phyloP scores from a whole-genome alignment of 2,113 vertebrate species.

The Saguinus imperator region DNA sequence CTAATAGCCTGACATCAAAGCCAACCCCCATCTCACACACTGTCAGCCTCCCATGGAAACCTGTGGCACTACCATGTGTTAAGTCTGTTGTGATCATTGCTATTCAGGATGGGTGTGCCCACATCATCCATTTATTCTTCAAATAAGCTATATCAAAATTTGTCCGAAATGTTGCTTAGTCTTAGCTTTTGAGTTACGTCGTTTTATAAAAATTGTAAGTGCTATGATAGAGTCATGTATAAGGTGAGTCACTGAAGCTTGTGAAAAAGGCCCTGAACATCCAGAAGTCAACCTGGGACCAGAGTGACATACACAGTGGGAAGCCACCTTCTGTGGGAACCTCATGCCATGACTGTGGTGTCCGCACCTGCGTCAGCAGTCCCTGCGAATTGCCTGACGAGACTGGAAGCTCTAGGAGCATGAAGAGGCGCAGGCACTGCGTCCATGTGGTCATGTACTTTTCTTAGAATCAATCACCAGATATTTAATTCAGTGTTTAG shows the following conservation, averaged over 20 bases:
- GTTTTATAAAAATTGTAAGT: neutral
- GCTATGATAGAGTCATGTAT: neutral
- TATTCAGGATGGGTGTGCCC: fast-evolving
- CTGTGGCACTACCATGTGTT: fast-evolving
- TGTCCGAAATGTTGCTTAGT: neutral
- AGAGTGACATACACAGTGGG: fast-evolving
- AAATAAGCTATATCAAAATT: neutral
- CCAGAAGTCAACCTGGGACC: neutral
- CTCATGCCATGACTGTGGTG: fast-evolving
- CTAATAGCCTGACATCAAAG: neutral
- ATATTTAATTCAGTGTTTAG: neutral
- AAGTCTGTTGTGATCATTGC: fast-evolving
- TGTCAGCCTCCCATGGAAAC: neutral
- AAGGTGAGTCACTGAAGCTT: neutral
- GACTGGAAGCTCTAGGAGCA: neutral
- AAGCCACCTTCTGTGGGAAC: neutral
- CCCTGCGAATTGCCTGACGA: fast-evolving
- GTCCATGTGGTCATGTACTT: neutral
- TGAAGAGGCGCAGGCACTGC: fast-evolving
- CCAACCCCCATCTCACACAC: too few relatives aligned
- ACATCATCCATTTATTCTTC: neutral
- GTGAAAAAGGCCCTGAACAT: neutral
- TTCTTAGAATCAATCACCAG: neutral
- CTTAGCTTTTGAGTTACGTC: neutral
- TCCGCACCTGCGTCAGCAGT: neutral